A percentile compares a stretch with the other conserved stretches of the same genome.
These are phyloP conservation scores for Phylloscopus collybita DNA, from an alignment of 2,797 vertebrate genomes.

Conservation along the genomic window DNA sequence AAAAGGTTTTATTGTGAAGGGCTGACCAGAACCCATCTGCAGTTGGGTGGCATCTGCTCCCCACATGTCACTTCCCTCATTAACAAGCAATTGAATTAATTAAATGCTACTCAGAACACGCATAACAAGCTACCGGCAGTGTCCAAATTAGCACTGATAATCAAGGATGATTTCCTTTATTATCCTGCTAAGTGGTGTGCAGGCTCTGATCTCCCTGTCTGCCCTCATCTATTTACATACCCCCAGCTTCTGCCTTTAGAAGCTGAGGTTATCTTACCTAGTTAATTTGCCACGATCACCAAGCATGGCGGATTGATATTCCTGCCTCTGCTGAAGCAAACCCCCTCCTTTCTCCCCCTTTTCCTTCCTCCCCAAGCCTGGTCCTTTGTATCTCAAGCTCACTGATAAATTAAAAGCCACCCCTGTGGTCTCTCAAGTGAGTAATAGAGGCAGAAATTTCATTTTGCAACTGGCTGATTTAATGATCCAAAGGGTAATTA, in stretches of 20 bases:
- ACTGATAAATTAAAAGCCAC: constrained; percentile 90
- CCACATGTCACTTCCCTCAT: constrained; percentile 89
- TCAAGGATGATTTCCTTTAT: constrained; percentile 89
- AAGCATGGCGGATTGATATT: constrained; percentile 82
- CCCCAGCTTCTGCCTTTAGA: constrained; percentile 84
- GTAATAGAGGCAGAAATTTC: constrained; percentile 99
- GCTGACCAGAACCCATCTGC: constrained; percentile 84
- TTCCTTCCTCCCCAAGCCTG: constrained; percentile 78
- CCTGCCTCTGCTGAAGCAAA: constrained; percentile 74
- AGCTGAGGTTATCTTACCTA: constrained; percentile 84
- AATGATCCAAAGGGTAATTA: constrained; percentile 99
- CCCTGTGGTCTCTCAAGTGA: constrained; percentile 98
- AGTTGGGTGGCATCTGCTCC: constrained; percentile 87
- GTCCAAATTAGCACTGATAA: constrained; percentile 90
- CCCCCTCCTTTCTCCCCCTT: constrained; percentile 56
- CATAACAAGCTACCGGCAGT: constrained; percentile 90
- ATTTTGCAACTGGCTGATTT: constrained; percentile 99
- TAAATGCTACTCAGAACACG: constrained; percentile 89
- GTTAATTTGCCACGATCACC: constrained; percentile 85
- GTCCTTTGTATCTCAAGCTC: constrained; percentile 84
- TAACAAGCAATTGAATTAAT: constrained; percentile 92
- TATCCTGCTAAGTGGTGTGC: constrained; percentile 87
- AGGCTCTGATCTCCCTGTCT: constrained; percentile 81
- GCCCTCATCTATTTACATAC: constrained; percentile 86
- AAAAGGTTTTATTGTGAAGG: constrained; percentile 70